Conservation (phyloP, 2,797 vertebrate genomes). For the Neosalanx taihuensis region DNA sequence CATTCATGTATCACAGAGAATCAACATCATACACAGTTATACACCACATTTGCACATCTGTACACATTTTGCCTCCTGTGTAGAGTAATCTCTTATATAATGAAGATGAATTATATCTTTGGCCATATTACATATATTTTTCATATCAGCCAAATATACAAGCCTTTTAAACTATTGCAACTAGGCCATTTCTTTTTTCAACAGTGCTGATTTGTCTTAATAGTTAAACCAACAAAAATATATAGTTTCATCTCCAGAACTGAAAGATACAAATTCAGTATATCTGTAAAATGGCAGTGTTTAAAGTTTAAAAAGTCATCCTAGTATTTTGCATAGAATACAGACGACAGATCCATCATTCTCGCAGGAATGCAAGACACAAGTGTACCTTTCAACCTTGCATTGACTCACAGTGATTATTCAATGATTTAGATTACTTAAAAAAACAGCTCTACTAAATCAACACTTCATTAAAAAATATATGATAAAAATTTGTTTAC, state of each 20-base stretch:
- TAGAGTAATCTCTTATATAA: constrained; percentile 16
- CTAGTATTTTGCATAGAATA: constrained; percentile 4
- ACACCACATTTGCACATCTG: neutral
- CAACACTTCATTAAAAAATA: constrained; percentile 22
- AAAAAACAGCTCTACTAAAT: constrained; percentile 31
- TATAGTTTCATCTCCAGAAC: constrained; percentile 9
- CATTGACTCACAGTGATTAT: constrained; percentile 50
- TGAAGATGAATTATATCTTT: constrained; percentile 27
- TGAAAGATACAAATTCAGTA: neutral
- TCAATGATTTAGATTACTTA: constrained; percentile 45
- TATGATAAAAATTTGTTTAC: constrained; percentile 31
- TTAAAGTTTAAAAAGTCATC: constrained; percentile 13
- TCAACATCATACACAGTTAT: neutral
- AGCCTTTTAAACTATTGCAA: constrained; percentile 23
- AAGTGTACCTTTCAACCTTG: constrained; percentile 7
- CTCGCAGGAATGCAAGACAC: constrained; percentile 18
- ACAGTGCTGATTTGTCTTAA: neutral
- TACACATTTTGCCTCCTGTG: constrained; percentile 11
- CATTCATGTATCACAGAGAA: neutral
- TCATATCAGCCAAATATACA: constrained; percentile 15
- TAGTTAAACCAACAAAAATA: neutral
- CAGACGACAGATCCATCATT: constrained; percentile 11
- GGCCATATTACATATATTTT: constrained; percentile 8
- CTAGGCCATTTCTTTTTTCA: constrained; percentile 14
- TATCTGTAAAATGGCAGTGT: constrained; percentile 1